Evolutionary conservation across 1,140 invertebrate species (phyloP), one percentile per base, ranked within the genome.

Genomic region (Drosophila azteca): DNA sequence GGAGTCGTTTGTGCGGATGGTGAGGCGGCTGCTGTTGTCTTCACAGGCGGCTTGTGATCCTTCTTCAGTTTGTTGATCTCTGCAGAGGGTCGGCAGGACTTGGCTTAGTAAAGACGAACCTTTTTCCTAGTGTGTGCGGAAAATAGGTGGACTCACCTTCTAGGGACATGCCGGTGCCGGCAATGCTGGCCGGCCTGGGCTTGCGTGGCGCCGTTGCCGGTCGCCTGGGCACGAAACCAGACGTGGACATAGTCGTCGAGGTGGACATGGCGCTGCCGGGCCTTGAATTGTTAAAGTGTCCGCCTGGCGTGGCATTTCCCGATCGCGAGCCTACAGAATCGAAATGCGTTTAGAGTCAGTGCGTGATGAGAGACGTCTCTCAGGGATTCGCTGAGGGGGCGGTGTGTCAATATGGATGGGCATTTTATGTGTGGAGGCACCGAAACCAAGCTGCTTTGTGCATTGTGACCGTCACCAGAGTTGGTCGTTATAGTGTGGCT

Each of bases 151-250:
- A 48, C 77, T 78, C 48, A 90, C 90, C 90, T 71, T 93, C 93
- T 80, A 92, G 52, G 49, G 95, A 94, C 91, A 96, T 94, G 65
- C 95, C 96, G 67, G 96, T 97, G 84, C 95, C 95, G 77, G 96
- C 96, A 88, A 97, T 97, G 92, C 96, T 97, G 80, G 95, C 95
- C 73, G 97, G 96, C 62, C 96, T 93, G 24, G 90, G 90, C 70
- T 92, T 92, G 5, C 91, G 75, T 15, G 76, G 70, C 51, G 90
- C 69, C 6, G 77, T 77, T 6, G 71, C 69, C 13, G 91, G 78
- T 29, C 91, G 79, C 39, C 90, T 78, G 39, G 75, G 52, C 31
- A 92, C 90, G 24, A 76, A 65, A 45, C 81, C 84, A 15, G 70
- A 82, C 73, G 87, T 89, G 59, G 71, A 91, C 67, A 92, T 82